Base-by-base conservation (phyloP, 1,140 invertebrate species). In the Ips nitidus region DNA sequence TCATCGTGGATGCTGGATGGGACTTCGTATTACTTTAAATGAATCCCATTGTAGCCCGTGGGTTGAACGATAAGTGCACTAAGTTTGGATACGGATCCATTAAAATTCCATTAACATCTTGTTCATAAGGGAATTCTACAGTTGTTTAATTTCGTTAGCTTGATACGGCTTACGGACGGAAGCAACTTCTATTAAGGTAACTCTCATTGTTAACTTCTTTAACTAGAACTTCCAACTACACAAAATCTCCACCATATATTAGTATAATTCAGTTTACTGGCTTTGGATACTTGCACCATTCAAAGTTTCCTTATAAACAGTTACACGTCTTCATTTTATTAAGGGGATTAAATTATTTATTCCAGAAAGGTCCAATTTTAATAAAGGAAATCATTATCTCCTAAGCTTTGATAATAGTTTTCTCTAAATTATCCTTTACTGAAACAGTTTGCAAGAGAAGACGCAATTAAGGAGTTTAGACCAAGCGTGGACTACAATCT, bases 91-190 rank as follows among this genome's bases (percentile, higher is more conserved):
- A 40, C 60, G 60, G 40, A 52, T 63, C 47, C 45, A 63, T 63
- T 52, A 63, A 63, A 63, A 63, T 63, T 63, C 60, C 47, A 63
- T 63, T 63, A 52, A 63, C 47, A 63, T 47, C 60, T 63, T 63
- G 6, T 38, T 63, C 45, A 63, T 63, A 63, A 39, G 60, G 52
- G 60, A 63, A 63, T 63, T 63, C 60, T 47, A 63, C 60, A 63
- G 47, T 63, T 63, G 60, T 63, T 63, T 52, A 63, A 63, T 63
- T 63, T 63, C 52, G 60, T 63, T 52, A 63, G 41, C 45, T 52
- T 63, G 60, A 63, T 63, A 63, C 45, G 6, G 50, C 47, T 40
- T 39, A 4, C 8, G 60, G 47, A 42, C 22, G 22, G 22, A 22
- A 22, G 22, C 22, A 22, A 22, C 22, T 22, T 22, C 22, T 43